These are phyloP conservation scores for Temnopleurus reevesii DNA, from an alignment of 53 echinoderm and acorn worm species.

Conservation along the genomic window DNA sequence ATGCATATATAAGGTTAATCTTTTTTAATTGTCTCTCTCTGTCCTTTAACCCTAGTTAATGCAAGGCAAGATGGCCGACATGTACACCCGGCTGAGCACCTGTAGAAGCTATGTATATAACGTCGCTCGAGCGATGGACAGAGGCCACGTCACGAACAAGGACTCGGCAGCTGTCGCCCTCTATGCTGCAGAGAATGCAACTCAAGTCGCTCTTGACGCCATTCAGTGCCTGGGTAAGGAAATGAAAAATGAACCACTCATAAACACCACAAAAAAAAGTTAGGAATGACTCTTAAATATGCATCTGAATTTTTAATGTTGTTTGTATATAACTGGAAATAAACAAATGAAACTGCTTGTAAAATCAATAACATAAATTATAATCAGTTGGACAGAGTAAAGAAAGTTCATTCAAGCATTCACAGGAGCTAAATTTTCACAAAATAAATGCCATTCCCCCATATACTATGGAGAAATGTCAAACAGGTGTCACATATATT, in stretches of 20 bases:
- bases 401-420: too few relatives aligned
- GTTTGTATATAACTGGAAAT: too few relatives aligned
- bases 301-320: too few relatives aligned
- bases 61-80: slow-evolving; percentile 72
- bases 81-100: slow-evolving; percentile 59
- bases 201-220: slow-evolving; percentile 62
- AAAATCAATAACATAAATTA: too few relatives aligned
- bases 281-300: too few relatives aligned
- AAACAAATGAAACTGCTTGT: background rate
- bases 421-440: too few relatives aligned
- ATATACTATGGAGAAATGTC: too few relatives aligned
- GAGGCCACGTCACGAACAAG: slow-evolving; percentile 55
- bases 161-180: slow-evolving; percentile 65
- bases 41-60: slow-evolving; percentile 19
- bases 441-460: too few relatives aligned
- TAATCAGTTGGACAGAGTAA: too few relatives aligned
- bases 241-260: background rate
- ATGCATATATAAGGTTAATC: too few relatives aligned
- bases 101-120: slow-evolving; percentile 58
- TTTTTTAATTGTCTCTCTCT: background rate
- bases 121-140: slow-evolving; percentile 55
- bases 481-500: too few relatives aligned
- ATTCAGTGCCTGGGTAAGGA: slow-evolving; percentile 63
- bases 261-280: too few relatives aligned
- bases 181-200: slow-evolving; percentile 62